Base-by-base conservation (phyloP, 2,888 invertebrate species). In the Elegia similella region DNA sequence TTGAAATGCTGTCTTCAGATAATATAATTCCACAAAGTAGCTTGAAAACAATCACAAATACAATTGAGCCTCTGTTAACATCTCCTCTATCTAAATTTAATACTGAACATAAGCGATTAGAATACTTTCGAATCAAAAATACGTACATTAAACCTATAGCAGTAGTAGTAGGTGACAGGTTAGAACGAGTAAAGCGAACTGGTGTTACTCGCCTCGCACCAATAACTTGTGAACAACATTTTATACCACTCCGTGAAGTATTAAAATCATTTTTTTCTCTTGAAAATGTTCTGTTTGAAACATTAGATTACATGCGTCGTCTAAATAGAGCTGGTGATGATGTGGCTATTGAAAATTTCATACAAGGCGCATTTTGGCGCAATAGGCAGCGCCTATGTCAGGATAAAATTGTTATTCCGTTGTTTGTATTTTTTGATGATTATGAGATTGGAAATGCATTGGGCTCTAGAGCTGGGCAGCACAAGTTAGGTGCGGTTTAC, bases 91-190 rank as follows among this genome's bases (percentile, higher is more conserved):
- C 6, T 15, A 43, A 32, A 55, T 47, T 60, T 52, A 13, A 42
- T 42, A 42, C 59, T 12, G 59, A 60, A 30, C 46, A 57, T 38
- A 57, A 55, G 17, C 15, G 59, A 17, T 16, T 60, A 29, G 3
- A 53, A 34, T 47, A 59, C 17, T 59, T 56, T 30, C 7, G 43
- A 47, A 30, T 48, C 10, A 53, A 23, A 8, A 17, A 50, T 2
- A 60, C 59, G 6, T 60, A 46, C 17, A 48, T 57, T 12, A 34
- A 52, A 52, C 55, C 57, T 15, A 6, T 34, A 30, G 12, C 23
- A 55, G 13, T 60, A 13, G 60, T 60, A 12, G 42, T 60, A n/a
- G 60, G 60, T 42, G 6, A 42, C 1, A 42, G 42, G 13, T 7
- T 42, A 7, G 42, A 42, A 7, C 2, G 6, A 3, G 42, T 42